These are phyloP conservation scores for Oxyura jamaicensis DNA, from an alignment of 2,113 vertebrate species.

Conservation along the genomic window DNA sequence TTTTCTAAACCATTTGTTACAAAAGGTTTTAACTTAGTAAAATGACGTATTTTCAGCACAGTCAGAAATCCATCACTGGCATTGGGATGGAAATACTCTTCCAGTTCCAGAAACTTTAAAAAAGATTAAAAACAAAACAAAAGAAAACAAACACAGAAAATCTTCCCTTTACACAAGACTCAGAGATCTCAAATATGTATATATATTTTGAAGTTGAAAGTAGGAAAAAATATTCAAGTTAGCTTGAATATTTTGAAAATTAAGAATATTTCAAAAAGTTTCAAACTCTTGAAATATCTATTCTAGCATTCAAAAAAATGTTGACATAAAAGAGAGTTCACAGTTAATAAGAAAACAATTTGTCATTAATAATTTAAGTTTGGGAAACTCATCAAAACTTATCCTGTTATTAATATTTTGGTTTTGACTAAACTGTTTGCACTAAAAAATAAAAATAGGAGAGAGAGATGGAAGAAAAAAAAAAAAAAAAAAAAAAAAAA, in stretches of 20 bases:
- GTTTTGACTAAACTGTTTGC: not conserved
- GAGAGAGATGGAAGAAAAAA: no score
- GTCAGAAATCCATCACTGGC: not conserved
- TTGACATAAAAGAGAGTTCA: not conserved
- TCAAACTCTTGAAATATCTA: not conserved
- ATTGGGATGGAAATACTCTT: not conserved
- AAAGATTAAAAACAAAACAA: not conserved
- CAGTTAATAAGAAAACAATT: not conserved
- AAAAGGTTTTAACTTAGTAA: not conserved
- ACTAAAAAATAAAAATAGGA: not conserved
- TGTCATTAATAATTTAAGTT: not conserved
- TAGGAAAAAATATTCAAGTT: not conserved
- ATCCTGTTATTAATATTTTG: not conserved
- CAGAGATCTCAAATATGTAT: not conserved
- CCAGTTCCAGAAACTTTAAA: not conserved
- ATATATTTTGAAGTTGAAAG: not conserved
- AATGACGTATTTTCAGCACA: not conserved
- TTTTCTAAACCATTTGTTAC: not conserved
- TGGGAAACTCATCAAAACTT: not conserved
- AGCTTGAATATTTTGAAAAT: not conserved
- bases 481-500: not conserved
- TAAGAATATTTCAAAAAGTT: not conserved
- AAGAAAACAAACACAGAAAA: not conserved
- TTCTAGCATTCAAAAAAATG: not conserved
- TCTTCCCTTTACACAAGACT: not conserved